Base-by-base conservation (phyloP, 2,113 vertebrate genomes). In the Etia nguti region DNA sequence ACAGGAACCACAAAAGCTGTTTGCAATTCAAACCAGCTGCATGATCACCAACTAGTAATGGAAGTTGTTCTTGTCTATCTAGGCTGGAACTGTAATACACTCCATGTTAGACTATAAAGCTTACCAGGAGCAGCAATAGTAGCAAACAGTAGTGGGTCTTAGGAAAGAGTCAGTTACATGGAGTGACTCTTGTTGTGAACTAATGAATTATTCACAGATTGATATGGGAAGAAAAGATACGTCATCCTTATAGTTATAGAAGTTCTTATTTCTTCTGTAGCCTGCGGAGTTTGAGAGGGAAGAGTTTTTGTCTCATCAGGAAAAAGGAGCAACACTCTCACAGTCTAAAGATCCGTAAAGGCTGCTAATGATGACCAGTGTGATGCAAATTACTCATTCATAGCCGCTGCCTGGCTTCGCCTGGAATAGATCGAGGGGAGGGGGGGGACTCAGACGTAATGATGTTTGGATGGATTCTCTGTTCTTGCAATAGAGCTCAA, bases 331-430 rank as follows among this genome's bases (percentile, higher is more conserved):
- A 89, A 60, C 65, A 60, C 65, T 83, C 50, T 89, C 75, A 24
- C 46, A 56, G 82, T 87, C 75, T 87, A 81, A 87, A 87, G 83
- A 89, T 83, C 70, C 8, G 15, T 86, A 88, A 91, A 87, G 31
- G 86, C 84, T 82, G 86, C 86, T 91, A 89, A 93, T 89, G 89
- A 93, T 88, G 68, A 80, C 81, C 90, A 89, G 60, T 88, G 77
- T 93, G 86, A 93, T 92, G 89, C 90, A 94, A 93, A 95, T 95
- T 18, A 89, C 36, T 89, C 88, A 93, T 94, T 93, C 90, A 92
- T 48, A 80, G 84, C 85, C 8, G 22, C 86, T 24, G 88, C 60
- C 84, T 77, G 77, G 48, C 86, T 90, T 84, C 9, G 54, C 73
- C 80, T 65, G 65, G 54, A 90, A 90, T 81, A 86, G 79, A 86